phyloP scores from a whole-genome alignment of 2,797 vertebrate genomes.

The Numenius phaeopus region DNA sequence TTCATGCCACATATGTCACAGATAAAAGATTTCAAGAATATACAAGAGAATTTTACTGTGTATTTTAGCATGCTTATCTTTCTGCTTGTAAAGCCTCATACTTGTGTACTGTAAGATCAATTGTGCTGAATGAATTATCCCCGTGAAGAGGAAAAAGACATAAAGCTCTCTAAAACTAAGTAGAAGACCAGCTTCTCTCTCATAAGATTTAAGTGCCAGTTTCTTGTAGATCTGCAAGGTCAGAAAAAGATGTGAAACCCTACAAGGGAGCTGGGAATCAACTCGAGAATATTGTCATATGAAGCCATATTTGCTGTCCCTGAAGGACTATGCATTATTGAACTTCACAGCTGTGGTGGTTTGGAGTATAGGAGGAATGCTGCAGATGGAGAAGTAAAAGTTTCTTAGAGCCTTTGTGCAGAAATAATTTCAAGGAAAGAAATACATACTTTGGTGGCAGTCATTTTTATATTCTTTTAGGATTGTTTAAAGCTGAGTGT shows the following conservation, averaged over 20 bases:
- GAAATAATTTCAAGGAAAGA: background rate
- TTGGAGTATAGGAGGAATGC: background rate
- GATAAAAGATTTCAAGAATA: constrained; percentile 1
- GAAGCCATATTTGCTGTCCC: background rate
- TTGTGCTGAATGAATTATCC: background rate
- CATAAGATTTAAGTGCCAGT: background rate
- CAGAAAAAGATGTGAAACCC: background rate
- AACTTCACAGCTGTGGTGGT: background rate
- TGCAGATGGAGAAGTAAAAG: background rate
- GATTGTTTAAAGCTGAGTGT: background rate
- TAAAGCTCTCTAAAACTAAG: constrained; percentile 26
- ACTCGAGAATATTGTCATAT: background rate
- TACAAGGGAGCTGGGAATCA: background rate
- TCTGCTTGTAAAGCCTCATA: background rate
- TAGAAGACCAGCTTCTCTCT: background rate
- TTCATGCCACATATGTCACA: background rate
- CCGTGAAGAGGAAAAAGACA: background rate
- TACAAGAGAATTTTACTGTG: background rate
- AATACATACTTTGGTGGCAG: background rate
- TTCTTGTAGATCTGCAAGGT: background rate
- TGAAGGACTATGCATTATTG: background rate
- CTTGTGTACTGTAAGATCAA: background rate
- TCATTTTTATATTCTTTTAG: background rate
- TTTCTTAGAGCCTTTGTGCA: background rate
- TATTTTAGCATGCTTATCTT: background rate